Evolutionary conservation across 2,888 invertebrate genomes (phyloP).

Genomic region (Phania funesta): DNA sequence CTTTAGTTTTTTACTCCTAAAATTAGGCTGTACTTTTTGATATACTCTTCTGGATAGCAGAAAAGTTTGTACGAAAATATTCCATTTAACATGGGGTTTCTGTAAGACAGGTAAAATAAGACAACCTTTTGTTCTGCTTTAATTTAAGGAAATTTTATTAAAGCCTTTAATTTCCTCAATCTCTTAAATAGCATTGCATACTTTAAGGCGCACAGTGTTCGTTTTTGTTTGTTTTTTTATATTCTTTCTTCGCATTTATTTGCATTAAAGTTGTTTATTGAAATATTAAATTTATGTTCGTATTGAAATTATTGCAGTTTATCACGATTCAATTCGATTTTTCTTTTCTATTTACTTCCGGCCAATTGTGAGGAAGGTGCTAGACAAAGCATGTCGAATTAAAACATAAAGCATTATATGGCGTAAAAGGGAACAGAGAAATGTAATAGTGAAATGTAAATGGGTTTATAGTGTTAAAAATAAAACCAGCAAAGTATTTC

Average conservation of each 20-base stretch:
- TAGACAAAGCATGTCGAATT: not conserved
- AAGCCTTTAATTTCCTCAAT: no score
- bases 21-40: not conserved
- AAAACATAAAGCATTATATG: not conserved
- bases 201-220: not conserved
- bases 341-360: constrained; percentile 38
- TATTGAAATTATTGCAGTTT: constrained; percentile 48
- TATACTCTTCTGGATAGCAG: not conserved
- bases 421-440: not conserved
- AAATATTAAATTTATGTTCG: constrained; percentile 28
- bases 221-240: not conserved
- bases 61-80: not conserved
- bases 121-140: no score
- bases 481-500: no score
- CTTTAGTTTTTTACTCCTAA: not conserved
- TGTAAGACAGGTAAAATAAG: no score
- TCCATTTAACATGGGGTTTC: no score
- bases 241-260: not conserved
- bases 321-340: constrained; percentile 43
- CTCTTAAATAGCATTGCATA: not conserved
- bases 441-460: no score
- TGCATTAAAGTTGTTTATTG: constrained; percentile 4
- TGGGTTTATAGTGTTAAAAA: no score
- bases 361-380: constrained; percentile 17
- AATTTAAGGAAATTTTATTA: no score